Conservation (phyloP, 2,888 invertebrate species). For the Pammene aurita region DNA sequence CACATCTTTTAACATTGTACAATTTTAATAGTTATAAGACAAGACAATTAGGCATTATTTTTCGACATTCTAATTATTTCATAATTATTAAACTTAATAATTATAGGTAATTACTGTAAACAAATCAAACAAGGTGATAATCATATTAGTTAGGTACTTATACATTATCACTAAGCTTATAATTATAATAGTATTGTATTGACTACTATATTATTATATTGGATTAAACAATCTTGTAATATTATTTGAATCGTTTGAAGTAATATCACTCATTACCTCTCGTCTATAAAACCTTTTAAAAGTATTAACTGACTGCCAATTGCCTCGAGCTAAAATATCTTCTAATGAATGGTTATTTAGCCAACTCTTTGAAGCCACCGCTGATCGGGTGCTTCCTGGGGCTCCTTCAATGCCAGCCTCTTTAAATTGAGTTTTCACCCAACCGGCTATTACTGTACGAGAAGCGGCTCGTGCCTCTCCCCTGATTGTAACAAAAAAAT, state of each 20-base stretch:
- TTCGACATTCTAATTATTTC: neutral
- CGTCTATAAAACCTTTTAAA: conserved; percentile 25
- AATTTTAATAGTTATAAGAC: neutral
- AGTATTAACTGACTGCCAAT: conserved; percentile 44
- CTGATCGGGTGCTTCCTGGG: conserved; percentile 46
- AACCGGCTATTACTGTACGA: conserved; percentile 41
- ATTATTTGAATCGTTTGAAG: conserved; percentile 3
- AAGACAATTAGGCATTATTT: neutral
- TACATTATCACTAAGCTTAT: neutral
- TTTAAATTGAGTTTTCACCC: conserved; percentile 43
- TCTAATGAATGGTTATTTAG: conserved; percentile 43
- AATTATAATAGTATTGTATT: neutral
- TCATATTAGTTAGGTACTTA: neutral
- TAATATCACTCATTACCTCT: neutral
- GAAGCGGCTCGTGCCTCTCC: conserved; percentile 12
- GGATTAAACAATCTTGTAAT: conserved; percentile 14
- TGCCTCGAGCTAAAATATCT: conserved; percentile 45
- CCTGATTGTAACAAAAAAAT: conserved; percentile 11
- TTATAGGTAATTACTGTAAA: neutral
- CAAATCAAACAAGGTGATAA: neutral
- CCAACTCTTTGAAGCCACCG: conserved; percentile 47
- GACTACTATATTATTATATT: neutral
- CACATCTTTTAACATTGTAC: neutral
- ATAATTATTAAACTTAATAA: neutral
- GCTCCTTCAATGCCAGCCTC: conserved; percentile 44